These are phyloP conservation scores for Andrena bicolor DNA, from an alignment of 2,888 invertebrate genomes.

Conservation along the genomic window DNA sequence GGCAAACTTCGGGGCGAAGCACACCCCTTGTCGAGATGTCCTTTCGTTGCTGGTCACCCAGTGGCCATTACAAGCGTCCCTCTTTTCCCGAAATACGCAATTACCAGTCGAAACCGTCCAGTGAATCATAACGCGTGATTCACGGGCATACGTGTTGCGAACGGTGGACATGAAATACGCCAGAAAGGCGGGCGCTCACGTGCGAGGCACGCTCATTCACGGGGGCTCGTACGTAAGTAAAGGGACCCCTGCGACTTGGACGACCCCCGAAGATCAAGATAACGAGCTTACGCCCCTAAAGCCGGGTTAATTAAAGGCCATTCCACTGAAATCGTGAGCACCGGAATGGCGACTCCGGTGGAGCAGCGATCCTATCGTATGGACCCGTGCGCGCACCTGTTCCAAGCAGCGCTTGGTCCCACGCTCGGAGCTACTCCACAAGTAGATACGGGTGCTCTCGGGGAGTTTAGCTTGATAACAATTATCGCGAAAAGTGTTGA, in stretches of 20 bases:
- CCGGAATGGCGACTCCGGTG: slow-evolving; percentile 67
- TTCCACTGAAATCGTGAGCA: slow-evolving; percentile 75
- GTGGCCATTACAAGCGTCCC: background rate
- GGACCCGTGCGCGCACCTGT: slow-evolving; percentile 44
- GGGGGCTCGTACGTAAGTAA: slow-evolving; percentile 62
- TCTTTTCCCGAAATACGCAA: slow-evolving; percentile 23
- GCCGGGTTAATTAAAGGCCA: slow-evolving; percentile 81
- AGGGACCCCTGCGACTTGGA: slow-evolving; percentile 55
- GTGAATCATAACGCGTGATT: slow-evolving; percentile 59
- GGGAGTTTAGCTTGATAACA: slow-evolving; percentile 7
- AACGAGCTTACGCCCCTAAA: slow-evolving; percentile 78
- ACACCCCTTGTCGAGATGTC: background rate
- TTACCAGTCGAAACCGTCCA: slow-evolving; percentile 22
- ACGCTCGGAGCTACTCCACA: slow-evolving; percentile 5
- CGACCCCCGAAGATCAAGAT: slow-evolving; percentile 77
- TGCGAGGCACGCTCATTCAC: slow-evolving; percentile 31
- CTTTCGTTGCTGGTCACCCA: background rate
- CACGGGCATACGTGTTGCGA: slow-evolving; percentile 47
- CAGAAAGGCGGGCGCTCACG: slow-evolving; percentile 48
- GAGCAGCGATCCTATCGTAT: slow-evolving; percentile 57
- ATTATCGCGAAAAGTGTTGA: slow-evolving; percentile 9
- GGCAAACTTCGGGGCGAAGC: background rate
- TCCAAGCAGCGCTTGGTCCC: slow-evolving; percentile 39
- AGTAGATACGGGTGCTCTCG: background rate
- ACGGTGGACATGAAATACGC: slow-evolving; percentile 50